Evolutionary conservation across 1,140 invertebrate genomes (phyloP).

Genomic region (Cherax destructor): DNA sequence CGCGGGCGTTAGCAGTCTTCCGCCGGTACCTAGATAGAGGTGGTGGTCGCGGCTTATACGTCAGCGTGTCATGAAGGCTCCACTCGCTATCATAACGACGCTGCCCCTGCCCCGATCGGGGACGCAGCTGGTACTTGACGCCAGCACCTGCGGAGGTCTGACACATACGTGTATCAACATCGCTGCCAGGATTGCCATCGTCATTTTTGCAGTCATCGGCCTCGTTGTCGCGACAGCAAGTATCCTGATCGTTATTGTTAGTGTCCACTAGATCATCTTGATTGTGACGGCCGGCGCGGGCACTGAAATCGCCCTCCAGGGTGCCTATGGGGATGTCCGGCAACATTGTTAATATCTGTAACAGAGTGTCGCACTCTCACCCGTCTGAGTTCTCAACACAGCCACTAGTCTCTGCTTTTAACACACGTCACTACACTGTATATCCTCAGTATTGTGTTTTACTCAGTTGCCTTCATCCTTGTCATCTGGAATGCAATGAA

Average conservation of each 20-base stretch:
- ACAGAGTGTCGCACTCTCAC: not conserved
- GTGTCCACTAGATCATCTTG: not conserved
- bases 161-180: not conserved
- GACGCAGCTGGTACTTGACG: conserved; percentile 10
- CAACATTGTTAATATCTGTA: not conserved
- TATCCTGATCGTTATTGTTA: not conserved
- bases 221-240: not conserved
- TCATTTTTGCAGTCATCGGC: not conserved
- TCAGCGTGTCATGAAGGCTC: not conserved
- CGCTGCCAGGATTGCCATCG: not conserved
- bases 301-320: not conserved
- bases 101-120: not conserved
- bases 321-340: not conserved
- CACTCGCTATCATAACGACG: not conserved
- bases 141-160: not conserved
- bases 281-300: not conserved
- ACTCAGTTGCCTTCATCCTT: not conserved
- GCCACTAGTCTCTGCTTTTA: not conserved
- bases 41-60: not conserved
- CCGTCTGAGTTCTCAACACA: not conserved
- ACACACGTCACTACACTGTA: not conserved
- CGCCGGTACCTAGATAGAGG: conserved; percentile 7
- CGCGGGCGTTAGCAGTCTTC: conserved; percentile 19
- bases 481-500: not conserved
- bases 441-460: not conserved